Base-by-base conservation (phyloP, 1,140 invertebrate genomes). In the Scylla paramamosain region DNA sequence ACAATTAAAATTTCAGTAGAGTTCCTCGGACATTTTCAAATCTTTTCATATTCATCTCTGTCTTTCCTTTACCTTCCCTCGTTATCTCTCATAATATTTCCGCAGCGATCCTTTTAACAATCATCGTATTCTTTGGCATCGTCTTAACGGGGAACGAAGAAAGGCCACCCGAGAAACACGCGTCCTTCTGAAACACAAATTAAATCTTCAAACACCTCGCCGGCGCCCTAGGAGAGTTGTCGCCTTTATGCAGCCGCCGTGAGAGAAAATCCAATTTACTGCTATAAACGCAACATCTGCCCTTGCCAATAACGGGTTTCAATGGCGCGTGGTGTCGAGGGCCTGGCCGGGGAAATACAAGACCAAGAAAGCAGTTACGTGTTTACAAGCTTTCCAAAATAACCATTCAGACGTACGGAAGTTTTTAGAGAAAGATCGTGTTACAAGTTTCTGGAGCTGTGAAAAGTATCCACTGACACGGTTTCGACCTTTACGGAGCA, bases 221-320 rank as follows among this genome's bases (percentile, higher is more conserved):
- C 12, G 67, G 67, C 67, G 67, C n/a, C 20, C 67, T 20, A n/a
- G n/a, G 67, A n/a, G n/a, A 20, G 20, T 0, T n/a, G 20, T 6
- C 67, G 67, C 67, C 67, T 77, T 77, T 77, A 77, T 77, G 67
- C 67, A 77, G 25, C 20, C 20, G 20, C 67, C 67, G 67, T 77
- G 67, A 77, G 67, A 77, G 67, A 7, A 77, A 77, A 77, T 77
- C 67, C 67, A 77, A 77, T 77, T 77, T 77, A 77, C 67, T 77
- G 67, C 67, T n/a, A 77, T 77, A 77, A 77, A 77, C 67, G 67
- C 67, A n/a, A 77, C 67, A 77, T 77, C 67, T 77, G 67, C 20
- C 67, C 67, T 12, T 77, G 67, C 67, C 67, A 77, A 77, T 77
- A 77, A 77, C 67, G 20, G 67, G 67, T 77, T 77, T 77, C 20